These are phyloP conservation scores for Noctua janthe DNA, from an alignment of 2,888 invertebrate species.

Conservation along the genomic window DNA sequence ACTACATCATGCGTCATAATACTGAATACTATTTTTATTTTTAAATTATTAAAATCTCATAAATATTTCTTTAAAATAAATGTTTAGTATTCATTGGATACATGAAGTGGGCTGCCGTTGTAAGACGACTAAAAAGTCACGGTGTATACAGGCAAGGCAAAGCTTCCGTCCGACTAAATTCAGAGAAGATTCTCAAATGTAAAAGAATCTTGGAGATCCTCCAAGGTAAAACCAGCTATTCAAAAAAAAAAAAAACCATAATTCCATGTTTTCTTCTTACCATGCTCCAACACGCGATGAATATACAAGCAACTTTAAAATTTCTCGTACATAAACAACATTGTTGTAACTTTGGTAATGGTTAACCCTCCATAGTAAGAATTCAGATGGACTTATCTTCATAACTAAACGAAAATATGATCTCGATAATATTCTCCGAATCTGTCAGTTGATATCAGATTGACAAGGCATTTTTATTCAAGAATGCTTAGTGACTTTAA, in stretches of 20 bases:
- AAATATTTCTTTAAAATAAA: no score
- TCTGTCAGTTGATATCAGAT: constrained; percentile 9
- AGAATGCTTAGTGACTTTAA: neutral
- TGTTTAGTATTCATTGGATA: no score
- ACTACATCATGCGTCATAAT: no score
- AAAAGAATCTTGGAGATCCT: neutral
- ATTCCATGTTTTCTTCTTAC: constrained; percentile 49
- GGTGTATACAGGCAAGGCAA: neutral
- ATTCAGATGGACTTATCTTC: constrained; percentile 12
- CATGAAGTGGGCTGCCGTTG: no score
- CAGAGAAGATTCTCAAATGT: neutral
- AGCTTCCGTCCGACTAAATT: neutral
- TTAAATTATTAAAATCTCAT: no score
- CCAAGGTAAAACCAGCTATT: neutral
- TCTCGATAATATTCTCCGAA: neutral
- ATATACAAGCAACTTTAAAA: constrained; percentile 70
- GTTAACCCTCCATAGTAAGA: constrained; percentile 67
- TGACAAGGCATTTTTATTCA: constrained; percentile 23
- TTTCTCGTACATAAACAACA: constrained; percentile 76
- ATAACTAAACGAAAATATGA: constrained; percentile 17
- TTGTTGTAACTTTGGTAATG: constrained; percentile 69
- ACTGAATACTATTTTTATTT: no score
- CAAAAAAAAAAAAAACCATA: neutral
- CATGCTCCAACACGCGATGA: constrained; percentile 69
- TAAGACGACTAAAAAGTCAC: no score